A percentile compares a stretch with the other conserved stretches of the same genome.
phyloP scores from a whole-genome alignment of 2,113 vertebrate species.

The Dendropsophus ebraccatus region DNA sequence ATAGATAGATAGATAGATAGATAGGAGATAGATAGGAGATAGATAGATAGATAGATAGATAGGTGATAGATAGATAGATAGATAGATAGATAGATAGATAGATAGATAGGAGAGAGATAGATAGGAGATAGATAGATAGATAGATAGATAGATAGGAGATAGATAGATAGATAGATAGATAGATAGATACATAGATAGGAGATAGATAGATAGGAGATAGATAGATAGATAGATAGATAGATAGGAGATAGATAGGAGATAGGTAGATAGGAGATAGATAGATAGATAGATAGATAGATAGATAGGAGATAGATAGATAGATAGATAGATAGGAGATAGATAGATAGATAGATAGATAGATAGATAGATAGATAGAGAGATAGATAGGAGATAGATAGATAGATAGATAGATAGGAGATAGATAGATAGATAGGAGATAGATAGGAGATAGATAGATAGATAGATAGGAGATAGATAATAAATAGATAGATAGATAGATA shows the following conservation, averaged over 20 bases:
- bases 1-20: no score
- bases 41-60: background rate
- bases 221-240: background rate
- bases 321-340: background rate
- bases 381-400: background rate
- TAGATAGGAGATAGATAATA: background rate
- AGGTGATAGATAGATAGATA: background rate
- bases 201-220: no score
- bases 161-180: background rate
- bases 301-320: constrained; percentile 2
- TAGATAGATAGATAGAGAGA: background rate
- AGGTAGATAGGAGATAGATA: no score
- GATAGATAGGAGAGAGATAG: background rate
- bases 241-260: no score
- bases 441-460: constrained; percentile 2
- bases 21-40: background rate
- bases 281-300: background rate
- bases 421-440: no score
- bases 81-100: background rate
- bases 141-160: background rate
- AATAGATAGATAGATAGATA: no score
- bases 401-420: background rate
- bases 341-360: no score
- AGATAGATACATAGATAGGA: no score
- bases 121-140: background rate